Evolutionary conservation across 2,797 vertebrate genomes (phyloP).

Genomic region (Garrulus glandarius): DNA sequence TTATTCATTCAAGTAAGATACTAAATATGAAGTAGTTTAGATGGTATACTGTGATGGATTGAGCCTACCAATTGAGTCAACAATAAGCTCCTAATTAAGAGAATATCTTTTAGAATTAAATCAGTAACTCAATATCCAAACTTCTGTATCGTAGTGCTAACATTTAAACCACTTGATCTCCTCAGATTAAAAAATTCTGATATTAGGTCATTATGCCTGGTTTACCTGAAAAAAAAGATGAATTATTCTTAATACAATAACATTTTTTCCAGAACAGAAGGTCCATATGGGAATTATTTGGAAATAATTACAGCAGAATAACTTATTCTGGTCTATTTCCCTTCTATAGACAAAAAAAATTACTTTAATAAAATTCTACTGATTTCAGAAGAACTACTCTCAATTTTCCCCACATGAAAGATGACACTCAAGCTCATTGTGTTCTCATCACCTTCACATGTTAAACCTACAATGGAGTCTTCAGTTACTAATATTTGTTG

Average conservation of each 20-base stretch:
- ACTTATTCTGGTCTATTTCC: neutral
- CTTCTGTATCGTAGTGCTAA: neutral
- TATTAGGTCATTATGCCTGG: neutral
- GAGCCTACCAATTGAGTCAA: neutral
- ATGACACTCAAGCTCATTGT: neutral
- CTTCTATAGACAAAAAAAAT: neutral
- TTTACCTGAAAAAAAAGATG: neutral
- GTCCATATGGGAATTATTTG: neutral
- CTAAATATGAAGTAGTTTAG: neutral
- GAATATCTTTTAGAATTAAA: neutral
- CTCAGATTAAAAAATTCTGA: neutral
- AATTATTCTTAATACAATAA: neutral
- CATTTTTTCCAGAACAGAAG: neutral
- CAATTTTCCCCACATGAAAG: neutral
- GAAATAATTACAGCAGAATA: neutral
- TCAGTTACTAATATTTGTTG: neutral
- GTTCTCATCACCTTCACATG: neutral
- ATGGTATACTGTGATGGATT: neutral
- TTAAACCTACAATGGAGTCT: neutral
- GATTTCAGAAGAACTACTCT: neutral
- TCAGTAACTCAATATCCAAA: neutral
- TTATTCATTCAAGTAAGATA: neutral
- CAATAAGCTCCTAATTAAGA: neutral
- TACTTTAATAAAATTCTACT: neutral
- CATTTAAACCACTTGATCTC: neutral